Evolutionary conservation across 2,888 invertebrate species (phyloP).

Genomic region (Osmoderma eremita): DNA sequence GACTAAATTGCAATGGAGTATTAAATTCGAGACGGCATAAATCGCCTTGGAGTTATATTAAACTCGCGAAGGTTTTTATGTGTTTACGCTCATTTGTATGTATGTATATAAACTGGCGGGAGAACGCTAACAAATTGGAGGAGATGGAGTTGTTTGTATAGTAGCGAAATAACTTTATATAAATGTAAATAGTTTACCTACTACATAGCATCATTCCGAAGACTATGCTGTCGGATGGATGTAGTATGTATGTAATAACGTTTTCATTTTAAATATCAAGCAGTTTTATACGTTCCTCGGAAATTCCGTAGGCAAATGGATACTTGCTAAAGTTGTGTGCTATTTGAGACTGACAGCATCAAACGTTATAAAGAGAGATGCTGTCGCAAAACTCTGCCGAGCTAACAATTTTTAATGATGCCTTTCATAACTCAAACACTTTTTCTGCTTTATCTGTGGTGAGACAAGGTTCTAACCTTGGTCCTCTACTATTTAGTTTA

Average conservation of each 20-base stretch:
- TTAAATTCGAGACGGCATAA: constrained; percentile 29
- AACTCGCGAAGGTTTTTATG: constrained; percentile 34
- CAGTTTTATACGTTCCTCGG: too few species aligned
- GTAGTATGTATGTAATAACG: constrained; percentile 11
- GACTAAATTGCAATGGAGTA: constrained; percentile 32
- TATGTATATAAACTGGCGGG: constrained; percentile 2
- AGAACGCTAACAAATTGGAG: constrained; percentile 26
- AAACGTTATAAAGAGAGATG: too few species aligned
- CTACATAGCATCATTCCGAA: not conserved
- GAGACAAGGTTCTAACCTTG: too few species aligned
- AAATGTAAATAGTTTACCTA: constrained; percentile 31
- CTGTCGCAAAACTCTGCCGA: too few species aligned
- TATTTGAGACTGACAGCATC: too few species aligned
- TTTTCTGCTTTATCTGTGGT: too few species aligned
- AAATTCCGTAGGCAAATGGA: too few species aligned
- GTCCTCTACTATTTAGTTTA: too few species aligned
- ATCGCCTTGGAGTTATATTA: constrained; percentile 37
- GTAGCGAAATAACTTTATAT: constrained; percentile 8
- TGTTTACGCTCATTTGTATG: too few species aligned
- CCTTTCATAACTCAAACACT: too few species aligned
- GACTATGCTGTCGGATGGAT: not conserved
- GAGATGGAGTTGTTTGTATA: constrained; percentile 2
- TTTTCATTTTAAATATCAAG: not conserved
- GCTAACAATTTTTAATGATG: too few species aligned
- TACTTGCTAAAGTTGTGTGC: too few species aligned